These are phyloP conservation scores for Chiloscyllium punctatum DNA, from an alignment of 2,797 vertebrate species.

Conservation along the genomic window DNA sequence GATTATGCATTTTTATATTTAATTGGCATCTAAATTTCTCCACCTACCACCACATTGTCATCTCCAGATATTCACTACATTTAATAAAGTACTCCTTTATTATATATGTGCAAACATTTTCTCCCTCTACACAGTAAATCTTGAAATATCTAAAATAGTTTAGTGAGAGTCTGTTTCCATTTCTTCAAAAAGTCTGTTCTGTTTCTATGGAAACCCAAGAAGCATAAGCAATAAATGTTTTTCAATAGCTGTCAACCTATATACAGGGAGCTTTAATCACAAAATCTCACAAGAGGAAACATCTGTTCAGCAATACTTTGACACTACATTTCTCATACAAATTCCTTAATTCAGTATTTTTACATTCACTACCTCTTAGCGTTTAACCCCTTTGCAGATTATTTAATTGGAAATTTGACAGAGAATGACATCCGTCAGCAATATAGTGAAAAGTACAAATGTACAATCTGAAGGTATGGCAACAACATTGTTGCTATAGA, in stretches of 20 bases:
- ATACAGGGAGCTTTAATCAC: constrained; percentile 64
- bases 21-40: neutral
- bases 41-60: neutral
- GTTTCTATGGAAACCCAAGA: constrained; percentile 26
- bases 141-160: constrained; percentile 2
- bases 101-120: neutral
- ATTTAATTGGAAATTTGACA: constrained; percentile 25
- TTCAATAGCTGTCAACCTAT: constrained; percentile 64
- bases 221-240: constrained; percentile 23
- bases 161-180: constrained; percentile 13
- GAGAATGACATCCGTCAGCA: constrained; percentile 13
- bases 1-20: neutral
- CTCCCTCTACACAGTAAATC: neutral
- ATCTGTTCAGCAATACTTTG: constrained; percentile 38
- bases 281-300: constrained; percentile 45
- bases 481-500: neutral
- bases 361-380: neutral
- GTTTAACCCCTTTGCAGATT: constrained; percentile 9
- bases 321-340: constrained; percentile 33
- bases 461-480: neutral
- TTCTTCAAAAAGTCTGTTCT: constrained; percentile 22
- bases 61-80: neutral
- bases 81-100: neutral
- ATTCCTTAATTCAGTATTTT: constrained; percentile 18
- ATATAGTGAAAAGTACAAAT: neutral